Percentiles rank a stretch among this genome's conserved stretches.
phyloP scores from a whole-genome alignment of 2,888 invertebrate species.

The Lordiphosa andalusiaca region DNA sequence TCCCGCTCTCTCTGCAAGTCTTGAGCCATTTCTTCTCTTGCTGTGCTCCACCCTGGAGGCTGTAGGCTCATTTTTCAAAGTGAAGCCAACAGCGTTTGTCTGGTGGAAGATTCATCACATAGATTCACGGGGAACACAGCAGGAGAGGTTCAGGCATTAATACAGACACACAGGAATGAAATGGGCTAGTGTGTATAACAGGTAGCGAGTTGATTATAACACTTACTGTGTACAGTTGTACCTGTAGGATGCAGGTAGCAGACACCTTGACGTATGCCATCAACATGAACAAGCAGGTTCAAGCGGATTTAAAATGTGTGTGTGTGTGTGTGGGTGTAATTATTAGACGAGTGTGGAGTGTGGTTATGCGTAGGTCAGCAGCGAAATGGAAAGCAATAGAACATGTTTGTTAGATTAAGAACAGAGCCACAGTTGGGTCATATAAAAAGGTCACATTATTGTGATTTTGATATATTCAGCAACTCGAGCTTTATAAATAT shows the following conservation, averaged over 20 bases:
- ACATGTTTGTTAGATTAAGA: constrained; percentile 53
- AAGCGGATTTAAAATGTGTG: constrained; percentile 28
- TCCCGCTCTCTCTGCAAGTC: neutral
- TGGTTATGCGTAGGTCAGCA: constrained; percentile 28
- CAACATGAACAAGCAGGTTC: constrained; percentile 54
- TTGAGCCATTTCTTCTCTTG: constrained; percentile 32
- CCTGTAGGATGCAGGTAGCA: constrained; percentile 84
- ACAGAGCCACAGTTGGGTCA: constrained; percentile 21
- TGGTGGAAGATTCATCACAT: constrained; percentile 44
- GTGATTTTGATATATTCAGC: too few species aligned
- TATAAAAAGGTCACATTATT: too few species aligned
- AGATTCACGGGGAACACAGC: constrained; percentile 28
- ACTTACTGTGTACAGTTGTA: constrained; percentile 86
- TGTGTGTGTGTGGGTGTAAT: constrained; percentile 16
- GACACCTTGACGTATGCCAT: constrained; percentile 80
- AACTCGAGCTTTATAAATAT: too few species aligned
- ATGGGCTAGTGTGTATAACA: neutral
- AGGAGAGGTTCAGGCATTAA: constrained; percentile 6
- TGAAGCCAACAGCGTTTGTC: constrained; percentile 63
- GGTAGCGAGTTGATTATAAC: constrained; percentile 49
- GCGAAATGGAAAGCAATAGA: constrained; percentile 63
- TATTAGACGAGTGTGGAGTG: constrained; percentile 2
- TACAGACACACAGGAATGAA: constrained; percentile 18
- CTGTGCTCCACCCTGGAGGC: constrained; percentile 65
- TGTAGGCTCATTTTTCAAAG: constrained; percentile 21